phyloP scores from a whole-genome alignment of 2,888 invertebrate genomes.

The Drosophila vallismaia region DNA sequence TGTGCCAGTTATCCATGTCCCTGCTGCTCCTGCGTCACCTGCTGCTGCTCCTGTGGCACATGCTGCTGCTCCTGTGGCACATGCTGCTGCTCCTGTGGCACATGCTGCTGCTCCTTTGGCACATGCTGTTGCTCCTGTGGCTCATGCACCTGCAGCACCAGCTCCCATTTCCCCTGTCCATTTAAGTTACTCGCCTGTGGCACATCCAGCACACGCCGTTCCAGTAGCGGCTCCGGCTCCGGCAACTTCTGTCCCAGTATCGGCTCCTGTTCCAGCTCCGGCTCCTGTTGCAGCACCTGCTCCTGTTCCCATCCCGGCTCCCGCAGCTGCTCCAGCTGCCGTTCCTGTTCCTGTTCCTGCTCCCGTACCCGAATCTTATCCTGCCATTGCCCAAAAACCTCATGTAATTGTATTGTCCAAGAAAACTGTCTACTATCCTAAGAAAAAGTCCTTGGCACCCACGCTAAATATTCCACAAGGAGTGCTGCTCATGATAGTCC shows the following conservation, averaged over 20 bases:
- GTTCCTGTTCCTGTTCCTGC: slow-evolving; percentile 11
- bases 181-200: background rate
- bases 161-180: slow-evolving; percentile 1
- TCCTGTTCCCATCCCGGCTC: background rate
- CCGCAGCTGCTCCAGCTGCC: slow-evolving; percentile 4
- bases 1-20: slow-evolving; percentile 19
- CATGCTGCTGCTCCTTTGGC: background rate
- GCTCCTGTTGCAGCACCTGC: background rate
- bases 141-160: slow-evolving; percentile 11
- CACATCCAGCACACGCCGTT: background rate
- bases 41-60: slow-evolving; percentile 1
- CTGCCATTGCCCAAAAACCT: slow-evolving; percentile 5
- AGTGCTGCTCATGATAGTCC: slow-evolving; percentile 12
- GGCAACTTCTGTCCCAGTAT: background rate
- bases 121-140: background rate
- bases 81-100: background rate
- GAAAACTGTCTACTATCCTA: slow-evolving; percentile 34
- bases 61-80: background rate
- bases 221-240: slow-evolving; percentile 2
- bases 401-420: slow-evolving; percentile 41
- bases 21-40: slow-evolving; percentile 4
- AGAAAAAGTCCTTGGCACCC: slow-evolving; percentile 22
- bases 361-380: slow-evolving; percentile 2
- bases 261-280: slow-evolving; percentile 7
- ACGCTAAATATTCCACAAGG: slow-evolving; percentile 12